Percentiles rank a stretch among this genome's conserved stretches.
Conservation (phyloP, 2,113 vertebrate genomes). For the Mola mola region DNA sequence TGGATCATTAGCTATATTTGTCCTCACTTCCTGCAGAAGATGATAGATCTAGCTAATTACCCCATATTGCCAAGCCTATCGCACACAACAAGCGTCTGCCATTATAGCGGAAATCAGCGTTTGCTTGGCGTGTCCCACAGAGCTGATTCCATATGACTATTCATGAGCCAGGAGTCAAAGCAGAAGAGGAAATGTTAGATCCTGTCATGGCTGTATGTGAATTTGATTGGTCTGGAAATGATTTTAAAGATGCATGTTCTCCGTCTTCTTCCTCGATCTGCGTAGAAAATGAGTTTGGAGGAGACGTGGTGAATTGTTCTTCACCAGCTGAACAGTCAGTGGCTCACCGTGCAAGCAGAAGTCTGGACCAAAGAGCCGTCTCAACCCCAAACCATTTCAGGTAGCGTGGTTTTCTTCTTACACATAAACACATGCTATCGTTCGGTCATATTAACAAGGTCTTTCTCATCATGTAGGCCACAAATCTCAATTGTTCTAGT, state of each 20-base stretch:
- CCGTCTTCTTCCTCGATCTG: constrained; percentile 53
- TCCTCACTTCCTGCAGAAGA: constrained; percentile 81
- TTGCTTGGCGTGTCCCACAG: constrained; percentile 56
- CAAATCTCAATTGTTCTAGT: too few relatives aligned
- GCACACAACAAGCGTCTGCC: constrained; percentile 63
- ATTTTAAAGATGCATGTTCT: constrained; percentile 66
- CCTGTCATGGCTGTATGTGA: constrained; percentile 46
- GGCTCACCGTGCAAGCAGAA: constrained; percentile 76
- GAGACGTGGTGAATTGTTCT: constrained; percentile 85
- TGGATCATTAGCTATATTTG: constrained; percentile 83
- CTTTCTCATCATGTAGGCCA: neutral
- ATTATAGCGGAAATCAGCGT: constrained; percentile 66
- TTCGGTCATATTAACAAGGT: neutral
- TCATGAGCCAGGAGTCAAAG: constrained; percentile 69
- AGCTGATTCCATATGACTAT: constrained; percentile 73
- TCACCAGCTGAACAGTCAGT: constrained; percentile 68
- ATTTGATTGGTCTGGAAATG: constrained; percentile 67
- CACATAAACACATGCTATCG: neutral
- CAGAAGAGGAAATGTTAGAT: constrained; percentile 51
- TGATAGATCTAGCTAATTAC: constrained; percentile 83
- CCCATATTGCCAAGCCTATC: constrained; percentile 75
- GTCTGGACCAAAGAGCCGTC: constrained; percentile 84
- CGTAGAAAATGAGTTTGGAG: constrained; percentile 90
- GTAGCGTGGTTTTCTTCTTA: constrained; percentile 68
- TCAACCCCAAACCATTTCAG: constrained; percentile 84